Evolutionary conservation across 2,888 invertebrate genomes (phyloP).

Genomic region (Euphydryas editha): DNA sequence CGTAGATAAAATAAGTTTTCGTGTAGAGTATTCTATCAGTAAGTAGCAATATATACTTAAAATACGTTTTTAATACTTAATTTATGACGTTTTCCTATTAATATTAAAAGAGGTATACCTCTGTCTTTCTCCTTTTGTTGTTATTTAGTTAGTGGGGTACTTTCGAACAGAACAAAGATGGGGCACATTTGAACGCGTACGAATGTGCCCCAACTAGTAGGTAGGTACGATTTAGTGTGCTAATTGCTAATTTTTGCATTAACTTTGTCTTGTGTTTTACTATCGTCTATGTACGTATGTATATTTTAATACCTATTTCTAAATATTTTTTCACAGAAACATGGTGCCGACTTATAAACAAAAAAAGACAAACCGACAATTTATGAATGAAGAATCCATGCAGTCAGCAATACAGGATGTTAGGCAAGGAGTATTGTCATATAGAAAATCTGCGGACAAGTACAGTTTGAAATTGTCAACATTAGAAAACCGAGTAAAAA

Average conservation of each 20-base stretch:
- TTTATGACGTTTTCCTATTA: constrained; percentile 16
- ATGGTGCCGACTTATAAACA: constrained; percentile 19
- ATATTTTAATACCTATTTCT: constrained; percentile 11
- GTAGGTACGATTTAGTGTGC: too few species aligned
- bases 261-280: background rate
- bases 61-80: constrained; percentile 17
- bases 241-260: too few species aligned
- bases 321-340: background rate
- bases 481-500: constrained; percentile 26
- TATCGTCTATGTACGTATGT: background rate
- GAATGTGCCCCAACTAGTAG: too few species aligned
- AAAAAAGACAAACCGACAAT: constrained; percentile 30
- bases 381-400: constrained; percentile 34
- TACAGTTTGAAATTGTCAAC: constrained; percentile 31
- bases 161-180: constrained; percentile 16
- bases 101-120: too few species aligned
- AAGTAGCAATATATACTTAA: constrained; percentile 18
- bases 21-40: constrained; percentile 11
- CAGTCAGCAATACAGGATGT: constrained; percentile 27
- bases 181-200: too few species aligned
- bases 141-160: constrained; percentile 17
- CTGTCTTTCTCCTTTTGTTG: too few species aligned
- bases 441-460: constrained; percentile 29
- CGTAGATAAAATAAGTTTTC: constrained; percentile 15
- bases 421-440: constrained; percentile 11